phyloP scores from a whole-genome alignment of 2,888 invertebrate species.

The Spisula subtruncata region DNA sequence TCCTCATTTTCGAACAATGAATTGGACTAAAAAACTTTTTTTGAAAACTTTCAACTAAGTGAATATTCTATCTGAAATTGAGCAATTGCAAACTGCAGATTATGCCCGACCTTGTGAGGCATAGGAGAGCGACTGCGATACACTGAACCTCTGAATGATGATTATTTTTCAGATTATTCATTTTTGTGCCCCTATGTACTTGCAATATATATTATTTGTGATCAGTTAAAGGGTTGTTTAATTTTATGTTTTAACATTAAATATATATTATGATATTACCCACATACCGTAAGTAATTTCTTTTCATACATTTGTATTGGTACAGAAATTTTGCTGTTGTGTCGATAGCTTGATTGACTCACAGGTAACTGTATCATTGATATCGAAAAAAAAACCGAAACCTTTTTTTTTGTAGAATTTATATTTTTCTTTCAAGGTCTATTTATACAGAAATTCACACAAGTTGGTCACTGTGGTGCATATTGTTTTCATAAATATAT shows the following conservation, averaged over 20 bases:
- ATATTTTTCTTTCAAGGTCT: too few species aligned
- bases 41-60: not conserved
- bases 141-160: not conserved
- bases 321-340: not conserved
- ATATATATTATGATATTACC: not conserved
- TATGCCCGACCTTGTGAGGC: too few species aligned
- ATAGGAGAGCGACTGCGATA: too few species aligned
- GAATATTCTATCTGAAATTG: not conserved
- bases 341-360: not conserved
- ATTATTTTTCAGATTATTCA: not conserved
- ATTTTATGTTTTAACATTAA: not conserved
- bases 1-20: conserved; percentile 19
- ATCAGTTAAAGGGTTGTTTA: not conserved
- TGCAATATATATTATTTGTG: conserved; percentile 1
- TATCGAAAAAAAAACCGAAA: too few species aligned
- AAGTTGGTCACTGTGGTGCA: too few species aligned
- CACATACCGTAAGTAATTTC: not conserved
- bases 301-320: not conserved
- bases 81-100: too few species aligned
- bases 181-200: not conserved
- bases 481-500: too few species aligned
- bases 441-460: too few species aligned
- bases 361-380: not conserved
- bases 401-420: too few species aligned
- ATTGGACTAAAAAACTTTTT: not conserved